Conservation (phyloP, 2,113 vertebrate genomes). For the Numenius arquata region DNA sequence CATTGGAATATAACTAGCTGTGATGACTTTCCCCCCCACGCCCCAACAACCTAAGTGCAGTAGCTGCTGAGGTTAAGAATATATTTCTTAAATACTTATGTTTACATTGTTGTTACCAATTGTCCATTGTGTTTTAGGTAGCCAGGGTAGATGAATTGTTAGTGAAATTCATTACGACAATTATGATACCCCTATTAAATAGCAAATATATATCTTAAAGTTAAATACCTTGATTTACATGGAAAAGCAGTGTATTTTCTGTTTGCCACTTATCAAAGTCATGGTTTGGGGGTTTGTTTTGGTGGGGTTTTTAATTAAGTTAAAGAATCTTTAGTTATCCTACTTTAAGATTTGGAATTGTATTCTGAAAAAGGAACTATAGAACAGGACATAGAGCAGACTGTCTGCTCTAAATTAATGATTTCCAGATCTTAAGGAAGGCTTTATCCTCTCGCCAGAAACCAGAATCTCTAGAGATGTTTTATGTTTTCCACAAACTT, state of each 20-base stretch:
- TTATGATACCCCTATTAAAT: not conserved
- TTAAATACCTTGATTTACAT: not conserved
- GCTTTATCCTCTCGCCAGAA: not conserved
- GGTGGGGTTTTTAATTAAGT: not conserved
- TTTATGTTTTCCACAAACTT: not conserved
- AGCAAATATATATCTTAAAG: not conserved
- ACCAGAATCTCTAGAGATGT: not conserved
- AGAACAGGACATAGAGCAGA: not conserved
- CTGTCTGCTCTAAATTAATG: not conserved
- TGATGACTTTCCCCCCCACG: not conserved
- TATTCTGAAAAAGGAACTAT: not conserved
- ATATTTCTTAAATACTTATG: not conserved
- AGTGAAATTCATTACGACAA: not conserved
- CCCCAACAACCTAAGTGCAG: not conserved
- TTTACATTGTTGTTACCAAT: not conserved
- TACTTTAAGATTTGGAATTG: not conserved
- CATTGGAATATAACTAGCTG: not conserved
- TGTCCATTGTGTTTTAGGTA: not conserved
- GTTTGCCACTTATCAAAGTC: not conserved
- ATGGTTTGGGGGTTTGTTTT: not conserved
- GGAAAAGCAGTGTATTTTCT: not conserved
- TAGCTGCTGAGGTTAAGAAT: not conserved
- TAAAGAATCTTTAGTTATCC: not conserved
- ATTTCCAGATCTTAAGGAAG: not conserved
- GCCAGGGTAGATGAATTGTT: not conserved